phyloP scores from a whole-genome alignment of 2,888 invertebrate species.

The Mythimna impura region DNA sequence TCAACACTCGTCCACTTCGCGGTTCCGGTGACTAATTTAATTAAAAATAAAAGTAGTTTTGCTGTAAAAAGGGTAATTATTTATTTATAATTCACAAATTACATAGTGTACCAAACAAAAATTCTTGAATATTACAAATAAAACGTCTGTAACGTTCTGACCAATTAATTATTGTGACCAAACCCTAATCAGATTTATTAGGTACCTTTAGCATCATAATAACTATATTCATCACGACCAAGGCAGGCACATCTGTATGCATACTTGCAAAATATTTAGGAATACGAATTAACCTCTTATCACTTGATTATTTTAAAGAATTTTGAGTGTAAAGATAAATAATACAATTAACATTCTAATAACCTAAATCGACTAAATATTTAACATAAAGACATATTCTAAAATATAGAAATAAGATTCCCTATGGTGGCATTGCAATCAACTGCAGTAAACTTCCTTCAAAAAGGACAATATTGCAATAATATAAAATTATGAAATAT shows the following conservation, averaged over 20 bases:
- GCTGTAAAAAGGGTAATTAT: slow-evolving; percentile 87
- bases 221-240: slow-evolving; percentile 73
- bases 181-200: slow-evolving; percentile 71
- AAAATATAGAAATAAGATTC: slow-evolving; percentile 84
- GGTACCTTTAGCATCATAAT: slow-evolving; percentile 69
- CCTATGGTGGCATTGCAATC: slow-evolving; percentile 79
- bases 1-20: too few relatives aligned
- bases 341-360: slow-evolving; percentile 88
- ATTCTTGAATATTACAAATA: slow-evolving; percentile 82
- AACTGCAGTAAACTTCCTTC: slow-evolving; percentile 72
- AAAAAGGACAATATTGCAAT: slow-evolving; percentile 66
- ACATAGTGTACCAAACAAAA: slow-evolving; percentile 85
- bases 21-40: neutral
- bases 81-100: slow-evolving; percentile 89
- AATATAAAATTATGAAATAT: slow-evolving; percentile 70
- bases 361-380: slow-evolving; percentile 89
- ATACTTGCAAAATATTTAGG: slow-evolving; percentile 73
- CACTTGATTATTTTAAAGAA: slow-evolving; percentile 80
- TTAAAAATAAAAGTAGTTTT: slow-evolving; percentile 45
- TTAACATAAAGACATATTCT: slow-evolving; percentile 86
- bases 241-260: slow-evolving; percentile 74
- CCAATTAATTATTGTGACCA: slow-evolving; percentile 78
- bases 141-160: slow-evolving; percentile 68
- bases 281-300: slow-evolving; percentile 71
- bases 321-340: slow-evolving; percentile 89